Evolutionary conservation across 35 echinoderm and acorn worm genomes (phyloP).

Genomic region (Acanthaster planci): DNA sequence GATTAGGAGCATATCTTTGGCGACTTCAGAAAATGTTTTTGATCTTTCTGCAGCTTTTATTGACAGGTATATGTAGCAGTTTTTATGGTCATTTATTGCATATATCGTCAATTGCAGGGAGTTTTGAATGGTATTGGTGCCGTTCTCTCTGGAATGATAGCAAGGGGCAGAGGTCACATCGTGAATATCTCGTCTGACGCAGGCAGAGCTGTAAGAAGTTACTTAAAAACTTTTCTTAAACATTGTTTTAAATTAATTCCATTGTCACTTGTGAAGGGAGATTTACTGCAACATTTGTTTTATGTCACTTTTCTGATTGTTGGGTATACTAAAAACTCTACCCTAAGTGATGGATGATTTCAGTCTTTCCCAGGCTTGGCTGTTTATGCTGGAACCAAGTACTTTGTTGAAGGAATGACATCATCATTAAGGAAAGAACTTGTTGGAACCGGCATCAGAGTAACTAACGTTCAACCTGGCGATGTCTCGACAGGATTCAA

Average conservation of each 20-base stretch:
- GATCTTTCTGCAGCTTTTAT: no score
- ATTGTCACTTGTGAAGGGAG: no score
- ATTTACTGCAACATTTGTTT: no score
- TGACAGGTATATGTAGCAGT: background rate
- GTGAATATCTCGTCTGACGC: conserved; percentile 79
- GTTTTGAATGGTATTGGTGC: conserved; percentile 76
- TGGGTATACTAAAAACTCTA: no score
- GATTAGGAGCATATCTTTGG: no score
- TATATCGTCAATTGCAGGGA: conserved; percentile 33
- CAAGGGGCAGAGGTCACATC: conserved; percentile 69
- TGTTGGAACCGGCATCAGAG: conserved; percentile 43
- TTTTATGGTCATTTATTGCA: background rate
- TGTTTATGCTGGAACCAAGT: conserved; percentile 71
- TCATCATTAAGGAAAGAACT: conserved; percentile 68
- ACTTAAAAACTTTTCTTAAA: background rate
- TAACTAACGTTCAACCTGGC: conserved; percentile 71
- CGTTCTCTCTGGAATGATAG: conserved; percentile 60
- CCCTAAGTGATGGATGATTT: no score
- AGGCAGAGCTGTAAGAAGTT: conserved; percentile 65
- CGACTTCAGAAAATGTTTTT: no score
- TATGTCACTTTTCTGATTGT: no score
- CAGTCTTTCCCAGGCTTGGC: conserved; percentile 68
- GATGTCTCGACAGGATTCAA: conserved; percentile 29
- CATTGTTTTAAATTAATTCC: no score
- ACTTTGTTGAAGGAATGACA: conserved; percentile 76